phyloP scores from a whole-genome alignment of 2,797 vertebrate genomes.

The Podarcis siculus region DNA sequence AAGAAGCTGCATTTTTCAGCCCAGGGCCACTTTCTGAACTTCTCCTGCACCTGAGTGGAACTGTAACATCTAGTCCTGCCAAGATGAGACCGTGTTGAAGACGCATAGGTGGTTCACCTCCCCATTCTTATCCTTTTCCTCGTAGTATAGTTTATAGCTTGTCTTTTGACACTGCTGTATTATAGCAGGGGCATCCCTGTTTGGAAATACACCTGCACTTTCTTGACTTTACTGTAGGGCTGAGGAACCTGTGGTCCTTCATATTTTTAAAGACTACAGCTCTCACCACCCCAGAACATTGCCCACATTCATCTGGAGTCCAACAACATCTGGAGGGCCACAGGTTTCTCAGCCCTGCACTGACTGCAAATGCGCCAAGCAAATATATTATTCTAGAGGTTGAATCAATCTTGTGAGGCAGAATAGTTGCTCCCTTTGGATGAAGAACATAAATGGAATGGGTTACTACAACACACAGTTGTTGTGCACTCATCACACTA shows the following conservation, averaged over 20 bases:
- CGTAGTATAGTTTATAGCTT: background rate
- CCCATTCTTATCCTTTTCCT: background rate
- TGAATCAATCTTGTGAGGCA: background rate
- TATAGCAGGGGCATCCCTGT: background rate
- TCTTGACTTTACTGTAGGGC: background rate
- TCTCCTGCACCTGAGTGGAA: background rate
- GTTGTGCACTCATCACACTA: background rate
- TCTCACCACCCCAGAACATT: too few species aligned
- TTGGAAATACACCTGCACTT: background rate
- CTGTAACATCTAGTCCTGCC: too few species aligned
- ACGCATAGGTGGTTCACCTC: background rate
- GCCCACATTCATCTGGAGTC: too few species aligned
- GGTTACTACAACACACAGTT: background rate
- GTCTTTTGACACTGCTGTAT: background rate
- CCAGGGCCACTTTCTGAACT: background rate
- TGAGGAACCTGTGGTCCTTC: too few species aligned
- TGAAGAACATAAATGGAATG: background rate
- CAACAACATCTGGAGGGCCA: too few species aligned
- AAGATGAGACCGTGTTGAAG: background rate
- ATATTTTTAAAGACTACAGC: too few species aligned
- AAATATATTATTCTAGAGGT: background rate
- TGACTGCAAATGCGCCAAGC: background rate
- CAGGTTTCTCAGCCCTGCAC: too few species aligned
- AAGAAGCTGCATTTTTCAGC: background rate
- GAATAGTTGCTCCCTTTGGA: background rate